A percentile compares a stretch with the other conserved stretches of the same genome.
phyloP scores from a whole-genome alignment of 2,888 invertebrate genomes.

The Athrips mouffetella region DNA sequence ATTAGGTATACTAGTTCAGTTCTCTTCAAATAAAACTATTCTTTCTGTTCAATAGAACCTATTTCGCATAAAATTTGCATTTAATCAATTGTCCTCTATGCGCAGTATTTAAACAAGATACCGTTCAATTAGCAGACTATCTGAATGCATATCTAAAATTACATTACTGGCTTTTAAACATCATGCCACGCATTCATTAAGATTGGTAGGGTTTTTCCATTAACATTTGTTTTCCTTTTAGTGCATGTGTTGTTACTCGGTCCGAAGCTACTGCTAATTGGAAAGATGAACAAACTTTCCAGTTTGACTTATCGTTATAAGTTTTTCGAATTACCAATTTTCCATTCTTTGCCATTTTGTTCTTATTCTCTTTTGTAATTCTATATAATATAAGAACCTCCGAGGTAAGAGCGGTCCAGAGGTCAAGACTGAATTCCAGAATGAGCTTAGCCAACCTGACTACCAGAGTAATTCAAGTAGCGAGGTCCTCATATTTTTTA shows the following conservation, averaged over 20 bases:
- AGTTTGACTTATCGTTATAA: no score
- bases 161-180: not conserved
- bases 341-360: not conserved
- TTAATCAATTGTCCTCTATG: not conserved
- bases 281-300: no score
- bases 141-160: conserved; percentile 2
- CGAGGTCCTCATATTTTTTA: no score
- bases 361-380: not conserved
- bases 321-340: not conserved
- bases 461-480: no score
- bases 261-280: no score
- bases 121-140: not conserved
- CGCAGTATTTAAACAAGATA: not conserved
- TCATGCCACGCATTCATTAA: not conserved
- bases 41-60: not conserved
- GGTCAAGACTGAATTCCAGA: no score
- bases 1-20: no score
- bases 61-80: not conserved
- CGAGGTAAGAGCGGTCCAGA: no score
- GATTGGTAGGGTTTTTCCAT: conserved; percentile 1
- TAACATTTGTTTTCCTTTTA: not conserved
- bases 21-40: not conserved
- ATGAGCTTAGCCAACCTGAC: no score
- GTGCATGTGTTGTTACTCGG: no score
- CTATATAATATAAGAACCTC: no score